A percentile compares a stretch with the other conserved stretches of the same genome.
phyloP scores from a whole-genome alignment of 92 coral and sea anemone genomes.

The Siderastrea radians region DNA sequence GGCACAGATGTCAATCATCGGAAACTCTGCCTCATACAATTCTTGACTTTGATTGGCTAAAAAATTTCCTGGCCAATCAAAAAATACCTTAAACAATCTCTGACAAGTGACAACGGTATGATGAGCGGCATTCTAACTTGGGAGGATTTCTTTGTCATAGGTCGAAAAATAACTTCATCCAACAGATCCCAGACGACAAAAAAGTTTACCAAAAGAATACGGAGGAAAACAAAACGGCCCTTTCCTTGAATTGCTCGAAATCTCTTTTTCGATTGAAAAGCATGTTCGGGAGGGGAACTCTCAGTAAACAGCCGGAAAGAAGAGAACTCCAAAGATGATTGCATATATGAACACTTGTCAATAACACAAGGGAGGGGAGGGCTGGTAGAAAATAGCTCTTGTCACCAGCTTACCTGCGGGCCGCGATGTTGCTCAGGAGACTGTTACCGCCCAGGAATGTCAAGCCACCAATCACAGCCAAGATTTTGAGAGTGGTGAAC shows the following conservation, averaged over 20 bases:
- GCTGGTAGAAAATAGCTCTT: not conserved
- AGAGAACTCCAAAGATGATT: not conserved
- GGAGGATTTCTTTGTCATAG: too few species aligned
- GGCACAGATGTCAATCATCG: too few species aligned
- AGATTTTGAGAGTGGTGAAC: conserved; percentile 94
- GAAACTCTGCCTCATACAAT: too few species aligned
- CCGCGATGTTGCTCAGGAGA: conserved; percentile 90
- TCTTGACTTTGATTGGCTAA: too few species aligned
- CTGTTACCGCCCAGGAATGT: conserved; percentile 98
- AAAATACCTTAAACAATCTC: too few species aligned
- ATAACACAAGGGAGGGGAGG: not conserved
- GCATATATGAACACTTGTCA: not conserved
- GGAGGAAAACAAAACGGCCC: not conserved
- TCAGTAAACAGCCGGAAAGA: too few species aligned
- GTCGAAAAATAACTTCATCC: too few species aligned
- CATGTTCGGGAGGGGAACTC: not conserved
- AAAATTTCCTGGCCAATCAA: too few species aligned
- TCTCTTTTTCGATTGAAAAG: too few species aligned
- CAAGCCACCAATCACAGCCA: conserved; percentile 85
- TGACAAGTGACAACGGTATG: too few species aligned
- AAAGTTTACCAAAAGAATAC: not conserved
- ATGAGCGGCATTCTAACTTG: too few species aligned
- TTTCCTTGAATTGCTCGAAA: not conserved
- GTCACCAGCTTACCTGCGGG: conserved; percentile 84
- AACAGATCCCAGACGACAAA: not conserved